Base-by-base conservation (phyloP, 2,113 vertebrate species). In the Crypturellus undulatus region DNA sequence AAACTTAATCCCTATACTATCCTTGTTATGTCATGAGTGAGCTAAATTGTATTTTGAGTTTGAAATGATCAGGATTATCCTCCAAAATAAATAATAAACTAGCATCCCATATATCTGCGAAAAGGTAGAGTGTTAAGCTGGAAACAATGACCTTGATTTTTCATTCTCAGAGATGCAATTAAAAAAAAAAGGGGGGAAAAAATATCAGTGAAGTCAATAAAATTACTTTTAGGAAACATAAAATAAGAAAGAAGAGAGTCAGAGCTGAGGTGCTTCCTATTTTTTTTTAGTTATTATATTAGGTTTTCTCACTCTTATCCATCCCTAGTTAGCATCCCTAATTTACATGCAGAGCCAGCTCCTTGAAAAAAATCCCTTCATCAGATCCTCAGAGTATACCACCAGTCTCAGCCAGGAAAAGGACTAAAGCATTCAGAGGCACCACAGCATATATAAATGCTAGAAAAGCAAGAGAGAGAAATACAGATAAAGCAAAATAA, bases 11-110 rank as follows among this genome's bases (percentile, higher is more conserved):
- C 42, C 30, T n/a, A 79, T 56, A 90, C 64, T 49, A 88, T 71
- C 69, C 52, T 81, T n/a, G 56, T 34, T 88, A 62, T 75, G 40
- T 92, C 34, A 6, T 49, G 86, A 90, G 73, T 54, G 62, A 88
- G 47, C 5, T 72, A 25, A 34, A 79, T 22, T 49, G 18, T 72
- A 72, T 60, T 85, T 93, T 92, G 47, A 90, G 64, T 92, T 89
- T 81, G 54, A 72, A 86, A 13, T 28, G 32, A 86, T 84, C n/a
- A 79, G 26, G 86, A 87, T 94, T 92, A 94, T 95, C 58, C n/a
- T 69, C n/a, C 52, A 75, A 89, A 92, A 84, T 94, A 95, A 92
- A 86, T 69, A 92, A 84, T 72, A 89, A 90, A 72, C 43, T 59
- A 54, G 5, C 13, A 58, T 40, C 18, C 17, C 40, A 6, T 68